These are phyloP conservation scores for Nomada fucata DNA, from an alignment of 2,888 invertebrate species.

Conservation along the genomic window DNA sequence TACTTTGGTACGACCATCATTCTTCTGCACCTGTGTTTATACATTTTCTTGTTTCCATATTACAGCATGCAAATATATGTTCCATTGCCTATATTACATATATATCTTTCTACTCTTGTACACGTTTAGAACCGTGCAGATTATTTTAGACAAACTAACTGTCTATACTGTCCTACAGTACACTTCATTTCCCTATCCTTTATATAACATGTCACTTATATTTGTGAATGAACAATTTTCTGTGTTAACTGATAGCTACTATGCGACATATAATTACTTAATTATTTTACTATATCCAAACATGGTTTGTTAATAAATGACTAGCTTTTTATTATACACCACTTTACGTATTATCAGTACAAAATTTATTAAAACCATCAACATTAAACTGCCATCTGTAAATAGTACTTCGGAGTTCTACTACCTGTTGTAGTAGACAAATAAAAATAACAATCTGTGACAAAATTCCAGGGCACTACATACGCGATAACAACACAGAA, in stretches of 20 bases:
- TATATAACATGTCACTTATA: slow-evolving; percentile 7
- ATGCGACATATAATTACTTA: neutral
- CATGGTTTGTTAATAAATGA: neutral
- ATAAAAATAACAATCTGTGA: slow-evolving; percentile 25
- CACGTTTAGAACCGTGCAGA: neutral
- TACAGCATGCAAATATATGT: slow-evolving; percentile 39
- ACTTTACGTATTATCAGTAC: neutral
- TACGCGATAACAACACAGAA: slow-evolving; percentile 40
- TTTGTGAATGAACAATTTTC: slow-evolving; percentile 13
- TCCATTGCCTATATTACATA: neutral
- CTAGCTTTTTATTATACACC: neutral
- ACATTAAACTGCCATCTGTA: neutral
- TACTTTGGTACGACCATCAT: slow-evolving; percentile 47
- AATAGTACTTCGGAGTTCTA: neutral
- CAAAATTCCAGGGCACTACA: slow-evolving; percentile 42
- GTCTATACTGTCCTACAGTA: neutral
- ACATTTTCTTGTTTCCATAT: slow-evolving; percentile 16
- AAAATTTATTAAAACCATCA: neutral
- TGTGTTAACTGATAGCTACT: neutral
- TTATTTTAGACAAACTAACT: neutral
- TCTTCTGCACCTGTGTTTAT: slow-evolving; percentile 36
- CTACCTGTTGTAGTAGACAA: neutral
- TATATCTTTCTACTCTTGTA: slow-evolving; percentile 5
- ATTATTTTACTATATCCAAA: neutral
- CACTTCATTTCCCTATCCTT: neutral